These are phyloP conservation scores for Drosophila kepulauana DNA, from an alignment of 1,140 invertebrate genomes.

Conservation along the genomic window DNA sequence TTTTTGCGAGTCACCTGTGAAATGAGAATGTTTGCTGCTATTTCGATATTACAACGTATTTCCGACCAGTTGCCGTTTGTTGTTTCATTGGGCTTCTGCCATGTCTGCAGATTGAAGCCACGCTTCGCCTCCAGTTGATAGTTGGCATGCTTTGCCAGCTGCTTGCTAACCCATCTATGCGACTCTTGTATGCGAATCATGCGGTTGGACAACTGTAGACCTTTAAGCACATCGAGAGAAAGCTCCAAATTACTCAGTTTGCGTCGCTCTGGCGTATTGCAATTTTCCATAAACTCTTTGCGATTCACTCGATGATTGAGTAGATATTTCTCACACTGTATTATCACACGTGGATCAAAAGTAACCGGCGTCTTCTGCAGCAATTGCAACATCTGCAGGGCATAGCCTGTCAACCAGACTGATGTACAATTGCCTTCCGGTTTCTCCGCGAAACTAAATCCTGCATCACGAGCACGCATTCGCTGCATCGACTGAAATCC, in stretches of 20 bases:
- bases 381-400: background rate
- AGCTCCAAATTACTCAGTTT: conserved; percentile 12
- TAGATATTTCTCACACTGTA: conserved; percentile 12
- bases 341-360: background rate
- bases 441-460: conserved; percentile 15
- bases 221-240: conserved; percentile 14
- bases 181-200: background rate
- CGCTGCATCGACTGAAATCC: conserved; percentile 39
- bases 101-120: background rate
- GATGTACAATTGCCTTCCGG: conserved; percentile 6
- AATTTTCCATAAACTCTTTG: conserved; percentile 9
- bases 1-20: background rate
- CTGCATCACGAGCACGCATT: background rate
- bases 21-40: background rate
- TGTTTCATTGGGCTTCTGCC: background rate
- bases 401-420: conserved; percentile 43
- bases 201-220: background rate
- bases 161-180: background rate
- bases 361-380: background rate
- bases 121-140: conserved; percentile 13
- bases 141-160: background rate
- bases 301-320: background rate
- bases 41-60: conserved; percentile 12
- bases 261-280: conserved; percentile 2
- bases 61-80: conserved; percentile 1